Conservation (phyloP, 2,888 invertebrate species). For the Melieria omissa region DNA sequence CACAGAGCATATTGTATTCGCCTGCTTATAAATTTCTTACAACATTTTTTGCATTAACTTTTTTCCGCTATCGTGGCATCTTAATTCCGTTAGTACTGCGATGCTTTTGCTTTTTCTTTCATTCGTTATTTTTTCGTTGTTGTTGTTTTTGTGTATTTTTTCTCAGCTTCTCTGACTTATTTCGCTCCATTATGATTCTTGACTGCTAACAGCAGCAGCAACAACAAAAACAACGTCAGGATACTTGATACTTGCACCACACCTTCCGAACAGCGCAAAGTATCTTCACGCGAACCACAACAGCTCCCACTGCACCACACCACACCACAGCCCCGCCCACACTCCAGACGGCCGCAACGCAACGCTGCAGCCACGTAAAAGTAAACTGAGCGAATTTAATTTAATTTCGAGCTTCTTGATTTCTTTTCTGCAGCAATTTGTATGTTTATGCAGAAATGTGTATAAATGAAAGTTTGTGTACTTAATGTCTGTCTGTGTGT, state of each 20-base stretch:
- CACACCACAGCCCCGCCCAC: background rate
- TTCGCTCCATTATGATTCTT: slow-evolving; percentile 41
- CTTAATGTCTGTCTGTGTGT: background rate
- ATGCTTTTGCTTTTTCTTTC: background rate
- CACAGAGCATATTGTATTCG: slow-evolving; percentile 19
- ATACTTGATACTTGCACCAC: background rate
- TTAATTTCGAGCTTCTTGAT: slow-evolving; percentile 62
- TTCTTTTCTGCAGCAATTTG: slow-evolving; percentile 43
- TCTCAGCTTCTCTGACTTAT: slow-evolving; percentile 27
- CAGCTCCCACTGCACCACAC: slow-evolving; percentile 8
- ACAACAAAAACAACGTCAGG: background rate
- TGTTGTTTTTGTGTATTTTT: slow-evolving; percentile 13
- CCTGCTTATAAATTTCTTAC: slow-evolving; percentile 14
- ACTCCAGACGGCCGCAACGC: background rate
- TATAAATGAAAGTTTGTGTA: background rate
- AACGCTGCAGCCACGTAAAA: slow-evolving; percentile 40
- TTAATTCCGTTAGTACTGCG: slow-evolving; percentile 37
- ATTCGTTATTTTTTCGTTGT: background rate
- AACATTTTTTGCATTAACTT: slow-evolving; percentile 27
- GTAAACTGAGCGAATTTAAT: slow-evolving; percentile 61
- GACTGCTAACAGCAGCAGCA: slow-evolving; percentile 28
- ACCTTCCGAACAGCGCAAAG: slow-evolving; percentile 12
- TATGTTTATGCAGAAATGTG: background rate
- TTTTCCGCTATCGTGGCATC: slow-evolving; percentile 42
- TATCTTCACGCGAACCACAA: slow-evolving; percentile 19